Evolutionary conservation across 2,888 invertebrate genomes (phyloP).

Genomic region (Malachius bipustulatus): DNA sequence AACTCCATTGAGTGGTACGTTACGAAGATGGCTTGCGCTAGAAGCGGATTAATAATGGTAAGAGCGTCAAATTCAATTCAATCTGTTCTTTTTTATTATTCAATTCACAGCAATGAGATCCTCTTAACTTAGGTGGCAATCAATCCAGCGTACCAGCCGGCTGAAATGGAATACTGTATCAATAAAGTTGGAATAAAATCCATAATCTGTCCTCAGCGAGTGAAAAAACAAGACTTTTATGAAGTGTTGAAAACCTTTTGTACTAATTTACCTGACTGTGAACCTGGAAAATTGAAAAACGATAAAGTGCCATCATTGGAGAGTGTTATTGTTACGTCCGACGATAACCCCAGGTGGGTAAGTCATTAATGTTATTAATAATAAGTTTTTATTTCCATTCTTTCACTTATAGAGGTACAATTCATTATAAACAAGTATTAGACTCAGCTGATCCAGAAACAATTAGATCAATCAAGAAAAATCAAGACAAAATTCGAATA

Average conservation of each 20-base stretch:
- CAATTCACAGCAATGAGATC: too few relatives aligned
- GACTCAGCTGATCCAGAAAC: slow-evolving; percentile 26
- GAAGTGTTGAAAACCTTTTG: slow-evolving; percentile 49
- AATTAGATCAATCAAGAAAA: slow-evolving; percentile 28
- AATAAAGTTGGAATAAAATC: slow-evolving; percentile 58
- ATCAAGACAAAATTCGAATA: slow-evolving; percentile 45
- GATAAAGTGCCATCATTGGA: slow-evolving; percentile 40
- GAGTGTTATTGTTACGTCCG: slow-evolving; percentile 45
- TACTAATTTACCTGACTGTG: slow-evolving; percentile 45
- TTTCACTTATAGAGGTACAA: slow-evolving; percentile 36
- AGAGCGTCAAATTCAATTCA: too few relatives aligned
- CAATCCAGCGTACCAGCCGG: slow-evolving; percentile 60
- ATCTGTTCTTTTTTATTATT: too few relatives aligned
- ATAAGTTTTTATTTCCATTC: slow-evolving; percentile 8
- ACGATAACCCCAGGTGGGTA: slow-evolving; percentile 42
- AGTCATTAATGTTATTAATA: slow-evolving; percentile 4
- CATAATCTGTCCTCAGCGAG: slow-evolving; percentile 49
- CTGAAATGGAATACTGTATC: slow-evolving; percentile 60
- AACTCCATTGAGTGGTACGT: slow-evolving; percentile 69
- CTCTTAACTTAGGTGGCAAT: slow-evolving; percentile 49
- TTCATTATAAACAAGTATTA: slow-evolving; percentile 35
- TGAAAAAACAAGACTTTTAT: slow-evolving; percentile 55
- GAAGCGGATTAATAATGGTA: slow-evolving; percentile 61
- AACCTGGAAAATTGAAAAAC: slow-evolving; percentile 40
- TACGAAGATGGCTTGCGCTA: slow-evolving; percentile 54